Percentiles rank a stretch among this genome's conserved stretches.
These are phyloP conservation scores for Epizoanthus fatuus DNA, from an alignment of 92 coral and sea anemone genomes.

Conservation along the genomic window DNA sequence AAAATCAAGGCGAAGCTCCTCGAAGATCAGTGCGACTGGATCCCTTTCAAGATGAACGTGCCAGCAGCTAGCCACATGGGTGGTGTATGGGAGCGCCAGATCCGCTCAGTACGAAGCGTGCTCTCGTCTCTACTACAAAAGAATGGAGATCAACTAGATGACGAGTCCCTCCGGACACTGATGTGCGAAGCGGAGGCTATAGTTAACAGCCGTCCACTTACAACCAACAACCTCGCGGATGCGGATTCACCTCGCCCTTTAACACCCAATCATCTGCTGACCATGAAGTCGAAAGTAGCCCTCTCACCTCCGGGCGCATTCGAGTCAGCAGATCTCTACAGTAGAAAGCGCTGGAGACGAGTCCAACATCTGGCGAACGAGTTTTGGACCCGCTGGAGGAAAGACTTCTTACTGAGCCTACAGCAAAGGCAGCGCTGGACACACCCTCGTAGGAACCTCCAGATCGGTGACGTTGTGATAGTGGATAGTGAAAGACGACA, in stretches of 20 bases:
- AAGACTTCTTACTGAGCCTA: conserved; percentile 31
- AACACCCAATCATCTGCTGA: conserved; percentile 61
- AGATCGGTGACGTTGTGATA: conserved; percentile 20
- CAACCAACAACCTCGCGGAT: conserved; percentile 23
- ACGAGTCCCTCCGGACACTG: conserved; percentile 34
- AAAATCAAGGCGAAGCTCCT: conserved; percentile 42
- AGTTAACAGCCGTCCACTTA: conserved; percentile 58
- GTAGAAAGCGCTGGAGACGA: conserved; percentile 61
- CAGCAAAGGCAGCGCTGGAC: conserved; percentile 41
- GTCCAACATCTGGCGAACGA: conserved; percentile 55
- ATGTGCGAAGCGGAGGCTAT: conserved; percentile 56
- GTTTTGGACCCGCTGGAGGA: conserved; percentile 39
- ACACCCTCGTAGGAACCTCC: conserved; percentile 31
- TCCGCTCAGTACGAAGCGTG: conserved; percentile 48
- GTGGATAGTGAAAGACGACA: conserved; percentile 38
- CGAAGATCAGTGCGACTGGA: conserved; percentile 52
- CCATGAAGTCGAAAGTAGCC: conserved; percentile 59
- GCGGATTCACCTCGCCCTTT: conserved; percentile 49
- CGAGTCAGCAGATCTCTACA: conserved; percentile 56
- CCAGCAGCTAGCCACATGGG: conserved; percentile 62
- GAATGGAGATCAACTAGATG: conserved; percentile 33
- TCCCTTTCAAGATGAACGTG: conserved; percentile 62
- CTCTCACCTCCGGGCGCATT: conserved; percentile 60
- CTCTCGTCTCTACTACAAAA: conserved; percentile 42
- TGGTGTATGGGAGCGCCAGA: conserved; percentile 58